Base-by-base conservation (phyloP, 2,797 vertebrate species). In the Gobionotothen gibberifrons region DNA sequence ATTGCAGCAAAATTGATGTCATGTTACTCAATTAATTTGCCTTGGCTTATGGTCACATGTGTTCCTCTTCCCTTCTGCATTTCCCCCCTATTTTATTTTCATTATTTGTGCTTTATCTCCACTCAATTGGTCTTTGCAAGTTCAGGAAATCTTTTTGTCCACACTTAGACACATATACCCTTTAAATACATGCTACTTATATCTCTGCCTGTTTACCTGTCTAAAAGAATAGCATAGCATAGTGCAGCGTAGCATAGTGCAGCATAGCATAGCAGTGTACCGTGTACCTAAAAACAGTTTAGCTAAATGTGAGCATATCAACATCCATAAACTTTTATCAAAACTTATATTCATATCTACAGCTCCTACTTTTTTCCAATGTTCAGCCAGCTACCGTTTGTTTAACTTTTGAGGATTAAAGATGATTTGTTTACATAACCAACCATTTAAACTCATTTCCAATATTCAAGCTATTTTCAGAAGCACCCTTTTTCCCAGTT, bases 361-460 rank as follows among this genome's bases (percentile, higher is more conserved):
- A 40, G 14, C n/a, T 32, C 11, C 56, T 73, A 16, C 44, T 32
- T 59, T 57, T 65, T 4, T 4, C 16, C n/a, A 6, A 3, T 32
- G 21, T 47, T 59, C 21, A 68, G 22, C n/a, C 15, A 71, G 22
- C 19, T 1, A 16, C 4, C 19, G 44, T 29, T 19, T 39, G 39
- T 67, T 55, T 46, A 60, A 56, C 3, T 65, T 29, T 9, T 44
- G 11, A 58, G 73, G 58, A 66, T 48, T 63, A 52, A 53, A 39
- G 15, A 74, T 80, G 43, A 77, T 36, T 76, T 70, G 55, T 72
- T 78, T 68, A 48, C 42, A 70, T 70, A 61, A 83, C 9, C 48
- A 49, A 67, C 10, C 5, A 22, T 47, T 57, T 66, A 4, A 42
- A 69, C 73, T 11, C 17, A 2, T 76, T 68, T 54, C 60, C 1